These are phyloP conservation scores for Aplocera efformata DNA, from an alignment of 2,888 invertebrate species.

Conservation along the genomic window DNA sequence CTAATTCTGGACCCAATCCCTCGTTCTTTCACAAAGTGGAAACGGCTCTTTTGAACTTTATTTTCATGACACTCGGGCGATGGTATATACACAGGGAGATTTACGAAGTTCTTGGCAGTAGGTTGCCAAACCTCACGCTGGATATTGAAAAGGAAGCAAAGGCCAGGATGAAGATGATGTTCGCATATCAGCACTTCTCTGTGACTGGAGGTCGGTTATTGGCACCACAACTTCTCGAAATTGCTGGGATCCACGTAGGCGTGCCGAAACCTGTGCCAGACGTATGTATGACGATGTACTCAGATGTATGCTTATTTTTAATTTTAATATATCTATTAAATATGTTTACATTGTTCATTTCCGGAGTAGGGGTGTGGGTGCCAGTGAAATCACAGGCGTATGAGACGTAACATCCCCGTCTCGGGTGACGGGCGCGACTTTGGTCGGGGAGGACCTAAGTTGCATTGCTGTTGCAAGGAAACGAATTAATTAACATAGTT, in stretches of 20 bases:
- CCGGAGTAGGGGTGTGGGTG: too few relatives aligned
- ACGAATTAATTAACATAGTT: too few relatives aligned
- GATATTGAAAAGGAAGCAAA: conserved; percentile 66
- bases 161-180: conserved; percentile 72
- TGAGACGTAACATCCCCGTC: too few relatives aligned
- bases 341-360: too few relatives aligned
- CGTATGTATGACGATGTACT: conserved; percentile 31
- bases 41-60: conserved; percentile 37
- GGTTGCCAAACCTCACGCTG: conserved; percentile 63
- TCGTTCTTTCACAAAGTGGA: conserved; percentile 46
- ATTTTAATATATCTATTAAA: too few relatives aligned
- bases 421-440: too few relatives aligned
- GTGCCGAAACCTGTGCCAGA: conserved; percentile 43
- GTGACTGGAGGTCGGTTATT: conserved; percentile 75
- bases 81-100: conserved; percentile 51
- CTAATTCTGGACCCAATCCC: conserved; percentile 48
- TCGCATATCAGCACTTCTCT: conserved; percentile 82
- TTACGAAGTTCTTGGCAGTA: conserved; percentile 49
- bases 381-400: too few relatives aligned
- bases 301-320: too few relatives aligned
- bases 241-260: conserved; percentile 77
- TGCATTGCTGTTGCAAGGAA: too few relatives aligned
- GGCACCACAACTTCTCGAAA: conserved; percentile 79
- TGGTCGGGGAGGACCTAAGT: too few relatives aligned
- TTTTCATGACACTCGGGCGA: conserved; percentile 36